Conservation (phyloP, 2,797 vertebrate genomes). For the Hylomyscus alleni region DNA sequence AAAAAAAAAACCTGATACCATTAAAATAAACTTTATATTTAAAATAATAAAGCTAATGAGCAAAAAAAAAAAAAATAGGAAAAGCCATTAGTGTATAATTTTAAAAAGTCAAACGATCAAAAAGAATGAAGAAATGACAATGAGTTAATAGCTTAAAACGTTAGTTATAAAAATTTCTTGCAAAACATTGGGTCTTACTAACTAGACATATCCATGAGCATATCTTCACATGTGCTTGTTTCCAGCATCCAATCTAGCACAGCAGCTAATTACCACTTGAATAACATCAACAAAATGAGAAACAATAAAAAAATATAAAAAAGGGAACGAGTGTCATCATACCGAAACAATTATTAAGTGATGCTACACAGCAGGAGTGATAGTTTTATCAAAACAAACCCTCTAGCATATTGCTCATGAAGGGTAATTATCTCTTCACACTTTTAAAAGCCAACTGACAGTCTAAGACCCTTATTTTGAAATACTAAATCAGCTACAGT, state of each 20-base stretch:
- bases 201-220: background rate
- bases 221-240: background rate
- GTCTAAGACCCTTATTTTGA: slow-evolving; percentile 15
- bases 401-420: background rate
- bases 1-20: background rate
- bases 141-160: background rate
- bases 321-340: slow-evolving; percentile 1
- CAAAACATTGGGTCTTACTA: background rate
- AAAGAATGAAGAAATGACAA: background rate
- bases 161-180: background rate
- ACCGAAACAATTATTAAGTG: background rate
- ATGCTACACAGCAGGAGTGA: background rate
- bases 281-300: background rate
- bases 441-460: background rate
- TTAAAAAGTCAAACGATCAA: background rate
- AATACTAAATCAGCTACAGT: background rate
- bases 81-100: background rate
- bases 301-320: background rate
- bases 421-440: background rate
- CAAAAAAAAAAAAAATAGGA: background rate
- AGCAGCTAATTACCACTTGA: background rate
- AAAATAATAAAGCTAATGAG: slow-evolving; percentile 24
- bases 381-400: slow-evolving; percentile 26
- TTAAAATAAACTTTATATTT: slow-evolving; percentile 24
- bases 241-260: background rate